These are phyloP conservation scores for Lates calcarifer DNA, from an alignment of 2,113 vertebrate species.

Conservation along the genomic window DNA sequence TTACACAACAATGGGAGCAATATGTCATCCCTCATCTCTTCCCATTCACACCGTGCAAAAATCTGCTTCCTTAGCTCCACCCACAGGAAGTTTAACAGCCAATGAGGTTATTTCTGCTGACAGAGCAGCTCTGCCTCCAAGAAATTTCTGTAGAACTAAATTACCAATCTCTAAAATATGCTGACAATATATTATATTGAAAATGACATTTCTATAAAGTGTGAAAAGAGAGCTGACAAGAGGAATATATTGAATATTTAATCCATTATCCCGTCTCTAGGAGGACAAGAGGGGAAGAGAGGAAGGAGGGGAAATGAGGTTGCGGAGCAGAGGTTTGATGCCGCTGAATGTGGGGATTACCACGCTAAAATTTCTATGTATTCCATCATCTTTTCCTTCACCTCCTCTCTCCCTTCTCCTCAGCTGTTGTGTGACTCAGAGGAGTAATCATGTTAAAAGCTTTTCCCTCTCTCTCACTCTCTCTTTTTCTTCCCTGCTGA, in stretches of 20 bases:
- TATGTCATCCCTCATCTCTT: not conserved
- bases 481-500: not conserved
- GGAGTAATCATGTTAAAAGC: slow-evolving; percentile 58
- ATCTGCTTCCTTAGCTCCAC: not conserved
- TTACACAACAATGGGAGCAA: not conserved
- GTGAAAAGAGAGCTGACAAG: slow-evolving; percentile 31
- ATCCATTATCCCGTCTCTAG: slow-evolving; percentile 23
- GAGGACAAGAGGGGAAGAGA: not conserved
- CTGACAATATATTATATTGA: slow-evolving; percentile 29
- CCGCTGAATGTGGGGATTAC: slow-evolving; percentile 52
- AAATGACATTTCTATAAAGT: slow-evolving; percentile 36
- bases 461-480: slow-evolving; percentile 20
- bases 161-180: slow-evolving; percentile 2
- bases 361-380: slow-evolving; percentile 14
- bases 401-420: slow-evolving; percentile 24
- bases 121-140: not conserved
- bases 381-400: slow-evolving; percentile 38
- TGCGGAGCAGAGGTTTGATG: slow-evolving; percentile 35
- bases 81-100: not conserved
- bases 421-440: slow-evolving; percentile 41
- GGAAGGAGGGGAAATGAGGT: slow-evolving; percentile 2
- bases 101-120: not conserved
- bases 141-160: slow-evolving; percentile 1
- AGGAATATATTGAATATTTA: slow-evolving; percentile 48
- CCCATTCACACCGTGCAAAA: not conserved